Conservation (phyloP, 2,797 vertebrate genomes). For the Sebastolobus alascanus region DNA sequence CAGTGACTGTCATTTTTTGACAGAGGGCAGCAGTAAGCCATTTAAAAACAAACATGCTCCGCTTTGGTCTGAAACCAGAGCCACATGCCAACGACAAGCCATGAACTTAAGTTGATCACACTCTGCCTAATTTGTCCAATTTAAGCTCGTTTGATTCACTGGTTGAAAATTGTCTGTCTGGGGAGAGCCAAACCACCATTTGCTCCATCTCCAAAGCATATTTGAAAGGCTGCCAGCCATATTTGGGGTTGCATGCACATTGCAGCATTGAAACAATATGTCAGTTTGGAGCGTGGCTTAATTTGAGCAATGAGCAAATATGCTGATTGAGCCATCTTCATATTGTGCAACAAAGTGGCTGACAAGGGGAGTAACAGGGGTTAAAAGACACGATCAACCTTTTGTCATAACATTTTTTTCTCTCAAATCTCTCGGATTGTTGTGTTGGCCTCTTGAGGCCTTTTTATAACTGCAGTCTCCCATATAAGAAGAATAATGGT, state of each 20-base stretch:
- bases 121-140: slow-evolving; percentile 77
- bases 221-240: slow-evolving; percentile 81
- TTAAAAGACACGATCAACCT: slow-evolving; percentile 51
- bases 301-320: slow-evolving; percentile 71
- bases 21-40: slow-evolving; percentile 84
- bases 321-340: slow-evolving; percentile 38
- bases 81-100: slow-evolving; percentile 67
- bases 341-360: slow-evolving; percentile 56
- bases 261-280: slow-evolving; percentile 76
- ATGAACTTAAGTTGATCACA: slow-evolving; percentile 74
- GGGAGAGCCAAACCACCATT: slow-evolving; percentile 74
- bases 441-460: slow-evolving; percentile 50
- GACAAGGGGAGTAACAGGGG: slow-evolving; percentile 59
- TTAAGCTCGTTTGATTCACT: slow-evolving; percentile 73
- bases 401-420: slow-evolving; percentile 28
- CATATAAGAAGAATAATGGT: slow-evolving; percentile 36
- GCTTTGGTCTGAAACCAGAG: slow-evolving; percentile 47
- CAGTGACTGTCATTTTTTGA: slow-evolving; percentile 61
- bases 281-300: slow-evolving; percentile 74
- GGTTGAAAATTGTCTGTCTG: slow-evolving; percentile 63
- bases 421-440: slow-evolving; percentile 44
- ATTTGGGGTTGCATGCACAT: slow-evolving; percentile 74
- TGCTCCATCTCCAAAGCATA: slow-evolving; percentile 74
- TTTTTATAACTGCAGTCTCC: slow-evolving; percentile 31
- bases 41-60: slow-evolving; percentile 10